Evolutionary conservation across 2,797 vertebrate genomes (phyloP).

Genomic region (Pseudochirops corinnae): DNA sequence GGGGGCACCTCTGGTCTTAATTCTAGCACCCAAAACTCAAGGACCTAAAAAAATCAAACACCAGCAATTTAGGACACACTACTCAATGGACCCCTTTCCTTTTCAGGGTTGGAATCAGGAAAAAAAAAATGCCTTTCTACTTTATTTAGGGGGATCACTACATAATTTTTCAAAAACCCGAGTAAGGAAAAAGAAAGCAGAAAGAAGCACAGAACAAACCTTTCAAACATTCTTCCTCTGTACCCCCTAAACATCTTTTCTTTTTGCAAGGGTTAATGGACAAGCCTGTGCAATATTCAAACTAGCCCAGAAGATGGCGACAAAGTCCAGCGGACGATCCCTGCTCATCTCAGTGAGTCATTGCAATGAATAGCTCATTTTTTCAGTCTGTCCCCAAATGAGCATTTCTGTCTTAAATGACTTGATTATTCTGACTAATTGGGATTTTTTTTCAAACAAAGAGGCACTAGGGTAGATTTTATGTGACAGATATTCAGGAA

Average conservation of each 20-base stretch:
- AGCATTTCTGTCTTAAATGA: rapidly evolving
- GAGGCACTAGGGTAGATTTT: neutral
- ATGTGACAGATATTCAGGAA: neutral
- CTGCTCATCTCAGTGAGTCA: rapidly evolving
- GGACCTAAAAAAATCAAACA: neutral
- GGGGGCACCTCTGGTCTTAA: neutral
- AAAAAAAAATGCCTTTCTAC: neutral
- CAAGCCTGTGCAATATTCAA: conserved; percentile 63
- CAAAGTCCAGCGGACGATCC: conserved; percentile 80
- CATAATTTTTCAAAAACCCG: neutral
- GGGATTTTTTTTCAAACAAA: neutral
- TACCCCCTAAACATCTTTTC: neutral
- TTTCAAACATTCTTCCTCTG: neutral
- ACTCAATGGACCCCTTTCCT: neutral
- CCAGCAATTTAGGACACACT: neutral
- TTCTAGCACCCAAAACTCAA: neutral
- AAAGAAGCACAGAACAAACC: too few species aligned
- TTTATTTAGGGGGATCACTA: neutral
- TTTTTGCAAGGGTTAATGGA: neutral
- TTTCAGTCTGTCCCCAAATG: neutral
- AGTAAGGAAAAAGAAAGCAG: neutral
- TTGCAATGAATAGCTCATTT: neutral
- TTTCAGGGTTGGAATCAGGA: neutral
- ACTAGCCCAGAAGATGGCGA: conserved; percentile 85
- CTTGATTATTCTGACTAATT: neutral